Conservation (phyloP, 2,888 invertebrate species). For the Nebria salina region DNA sequence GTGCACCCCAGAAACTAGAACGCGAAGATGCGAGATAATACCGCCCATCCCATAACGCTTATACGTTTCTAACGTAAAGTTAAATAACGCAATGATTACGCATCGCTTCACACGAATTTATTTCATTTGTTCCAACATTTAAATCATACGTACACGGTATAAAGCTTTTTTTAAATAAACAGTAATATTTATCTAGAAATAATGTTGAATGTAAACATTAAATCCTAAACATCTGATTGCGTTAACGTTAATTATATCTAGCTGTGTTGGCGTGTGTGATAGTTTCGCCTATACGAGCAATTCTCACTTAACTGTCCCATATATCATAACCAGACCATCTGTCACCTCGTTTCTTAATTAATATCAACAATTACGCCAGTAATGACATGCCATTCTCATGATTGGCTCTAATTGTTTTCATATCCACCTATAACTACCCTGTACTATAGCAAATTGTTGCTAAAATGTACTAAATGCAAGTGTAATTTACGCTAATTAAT, state of each 20-base stretch:
- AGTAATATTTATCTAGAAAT: too few species aligned
- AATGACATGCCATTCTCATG: conserved; percentile 21
- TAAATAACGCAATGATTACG: not conserved
- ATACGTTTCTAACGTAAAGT: not conserved
- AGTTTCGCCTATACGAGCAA: conserved; percentile 15
- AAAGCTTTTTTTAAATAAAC: too few species aligned
- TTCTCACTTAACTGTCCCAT: conserved; percentile 42
- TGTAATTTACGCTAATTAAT: not conserved
- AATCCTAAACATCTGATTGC: not conserved
- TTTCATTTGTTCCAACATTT: not conserved
- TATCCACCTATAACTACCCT: not conserved
- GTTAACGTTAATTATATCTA: not conserved
- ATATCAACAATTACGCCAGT: conserved; percentile 40
- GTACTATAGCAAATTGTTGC: not conserved
- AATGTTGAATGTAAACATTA: not conserved
- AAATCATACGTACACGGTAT: too few species aligned
- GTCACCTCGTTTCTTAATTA: conserved; percentile 39
- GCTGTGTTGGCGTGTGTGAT: not conserved
- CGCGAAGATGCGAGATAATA: not conserved
- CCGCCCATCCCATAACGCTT: not conserved
- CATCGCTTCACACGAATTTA: not conserved
- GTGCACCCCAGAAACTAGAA: not conserved
- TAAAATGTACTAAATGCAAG: not conserved
- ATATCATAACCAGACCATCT: conserved; percentile 28
- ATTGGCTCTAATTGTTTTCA: conserved; percentile 17